Percentiles rank a stretch among this genome's conserved stretches.
These are phyloP conservation scores for Mythimna impura DNA, from an alignment of 2,888 invertebrate species.

Conservation along the genomic window DNA sequence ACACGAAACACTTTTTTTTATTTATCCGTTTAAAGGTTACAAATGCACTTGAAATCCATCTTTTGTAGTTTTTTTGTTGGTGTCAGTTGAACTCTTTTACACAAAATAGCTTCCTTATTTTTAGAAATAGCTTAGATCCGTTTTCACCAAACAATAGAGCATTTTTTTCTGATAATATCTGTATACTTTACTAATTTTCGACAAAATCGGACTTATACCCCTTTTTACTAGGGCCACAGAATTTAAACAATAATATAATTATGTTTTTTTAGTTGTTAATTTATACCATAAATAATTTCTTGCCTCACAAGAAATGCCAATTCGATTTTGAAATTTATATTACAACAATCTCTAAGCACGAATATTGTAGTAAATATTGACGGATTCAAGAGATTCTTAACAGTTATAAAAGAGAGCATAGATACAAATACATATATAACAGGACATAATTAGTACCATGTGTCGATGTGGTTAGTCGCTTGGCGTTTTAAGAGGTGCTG, in stretches of 20 bases:
- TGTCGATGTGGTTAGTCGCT: neutral
- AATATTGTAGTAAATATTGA: neutral
- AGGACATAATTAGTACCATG: slow-evolving; percentile 1
- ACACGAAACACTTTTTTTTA: no score
- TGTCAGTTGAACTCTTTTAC: no score
- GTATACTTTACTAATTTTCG: no score
- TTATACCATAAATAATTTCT: neutral
- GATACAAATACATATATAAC: slow-evolving; percentile 1
- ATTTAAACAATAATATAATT: slow-evolving; percentile 7
- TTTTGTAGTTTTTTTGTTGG: no score
- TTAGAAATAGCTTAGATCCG: no score
- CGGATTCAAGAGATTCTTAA: slow-evolving; percentile 8
- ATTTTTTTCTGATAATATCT: no score
- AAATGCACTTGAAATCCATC: no score
- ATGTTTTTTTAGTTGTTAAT: neutral
- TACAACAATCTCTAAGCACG: neutral
- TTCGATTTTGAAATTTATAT: neutral
- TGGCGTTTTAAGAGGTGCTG: slow-evolving; percentile 16
- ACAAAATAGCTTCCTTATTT: no score
- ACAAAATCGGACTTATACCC: no score
- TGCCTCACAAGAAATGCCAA: neutral
- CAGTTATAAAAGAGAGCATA: slow-evolving; percentile 20
- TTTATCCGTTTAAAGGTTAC: no score
- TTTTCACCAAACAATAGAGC: no score
- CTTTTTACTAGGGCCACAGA: no score